Base-by-base conservation (phyloP, 2,113 vertebrate genomes). In the Nipponia nippon region DNA sequence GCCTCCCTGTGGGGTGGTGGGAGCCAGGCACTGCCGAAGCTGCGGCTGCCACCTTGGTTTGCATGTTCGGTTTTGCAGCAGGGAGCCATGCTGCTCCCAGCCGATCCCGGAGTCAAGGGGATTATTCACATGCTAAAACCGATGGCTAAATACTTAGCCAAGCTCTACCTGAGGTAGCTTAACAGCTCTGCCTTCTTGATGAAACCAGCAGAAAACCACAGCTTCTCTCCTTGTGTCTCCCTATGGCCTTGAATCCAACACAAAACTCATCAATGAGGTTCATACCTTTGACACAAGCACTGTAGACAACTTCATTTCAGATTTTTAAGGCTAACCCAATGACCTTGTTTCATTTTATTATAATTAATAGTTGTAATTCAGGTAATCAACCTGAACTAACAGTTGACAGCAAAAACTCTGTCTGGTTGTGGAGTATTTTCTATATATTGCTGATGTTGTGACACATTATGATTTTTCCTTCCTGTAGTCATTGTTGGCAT, bases 371-470 rank as follows among this genome's bases (percentile, higher is more conserved):
- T 46, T 80, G 5, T 23, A 83, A 67, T 46, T 77, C 52, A 38
- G 52, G 32, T 82, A 93, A 96, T 94, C 83, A 89, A 55, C 66
- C 70, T 79, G 69, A 94, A 75, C 67, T 44, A 96, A 94, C 69
- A 79, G 46, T 87, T 50, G 23, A 63, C 19, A 67, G 58, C 71
- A 83, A 76, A 80, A 91, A 7, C 30, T 23, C 18, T 22, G 23
- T 58, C 83, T 66, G 18, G 13, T 23, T 78, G 55, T 42, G 32
- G 32, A 55, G 11, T 49, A 58, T 40, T 53, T 56, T 53, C 44
- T 40, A 71, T 26, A 13, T 40, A 42, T 4, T 38, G 38, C 32
- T n/a, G 7, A 42, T 59, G 17, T 58, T 32, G 15, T 16, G 6
- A 49, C 23, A 61, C 8, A 3, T 62, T 52, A 32, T 13, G 44